Conservation (phyloP, 2,888 invertebrate genomes). For the Euplagia quadripunctaria region DNA sequence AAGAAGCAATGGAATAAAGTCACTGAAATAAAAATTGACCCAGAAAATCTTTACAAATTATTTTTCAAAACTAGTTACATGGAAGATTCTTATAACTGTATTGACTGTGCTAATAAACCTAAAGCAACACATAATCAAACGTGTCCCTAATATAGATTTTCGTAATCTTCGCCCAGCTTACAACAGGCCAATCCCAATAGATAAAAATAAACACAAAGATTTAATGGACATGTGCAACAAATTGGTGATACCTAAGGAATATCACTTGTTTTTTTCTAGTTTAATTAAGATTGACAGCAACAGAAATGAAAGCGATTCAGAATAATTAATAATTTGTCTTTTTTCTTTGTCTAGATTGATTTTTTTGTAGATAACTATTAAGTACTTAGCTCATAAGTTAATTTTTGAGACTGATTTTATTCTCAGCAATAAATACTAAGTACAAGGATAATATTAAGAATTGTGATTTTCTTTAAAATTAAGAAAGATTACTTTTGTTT, state of each 20-base stretch:
- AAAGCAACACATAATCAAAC: conserved; percentile 16
- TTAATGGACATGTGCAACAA: conserved; percentile 20
- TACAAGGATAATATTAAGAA: too few relatives aligned
- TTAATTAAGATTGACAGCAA: conserved; percentile 9
- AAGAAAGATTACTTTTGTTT: too few relatives aligned
- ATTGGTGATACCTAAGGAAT: conserved; percentile 18
- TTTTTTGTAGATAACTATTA: too few relatives aligned
- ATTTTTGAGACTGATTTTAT: too few relatives aligned
- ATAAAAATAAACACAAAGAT: conserved; percentile 24
- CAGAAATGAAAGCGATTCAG: conserved; percentile 5
- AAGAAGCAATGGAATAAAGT: conserved; percentile 22
- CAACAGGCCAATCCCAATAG: conserved; percentile 16
- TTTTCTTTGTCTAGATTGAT: too few relatives aligned
- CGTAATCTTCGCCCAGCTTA: conserved; percentile 19
- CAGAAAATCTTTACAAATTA: conserved; percentile 13
- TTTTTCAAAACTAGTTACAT: conserved; percentile 14
- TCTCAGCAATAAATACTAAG: too few relatives aligned
- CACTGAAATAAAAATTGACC: conserved; percentile 16
- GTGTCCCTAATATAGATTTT: conserved; percentile 8
- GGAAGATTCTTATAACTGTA: conserved; percentile 17
- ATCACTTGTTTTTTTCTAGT: conserved; percentile 20
- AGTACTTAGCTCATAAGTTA: too few relatives aligned
- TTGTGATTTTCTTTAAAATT: too few relatives aligned
- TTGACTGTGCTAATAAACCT: conserved; percentile 16
- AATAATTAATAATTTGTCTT: too few relatives aligned